Evolutionary conservation across 2,888 invertebrate species (phyloP), one percentile per base, ranked within the genome.

Genomic region (Xestia rhomboidea): DNA sequence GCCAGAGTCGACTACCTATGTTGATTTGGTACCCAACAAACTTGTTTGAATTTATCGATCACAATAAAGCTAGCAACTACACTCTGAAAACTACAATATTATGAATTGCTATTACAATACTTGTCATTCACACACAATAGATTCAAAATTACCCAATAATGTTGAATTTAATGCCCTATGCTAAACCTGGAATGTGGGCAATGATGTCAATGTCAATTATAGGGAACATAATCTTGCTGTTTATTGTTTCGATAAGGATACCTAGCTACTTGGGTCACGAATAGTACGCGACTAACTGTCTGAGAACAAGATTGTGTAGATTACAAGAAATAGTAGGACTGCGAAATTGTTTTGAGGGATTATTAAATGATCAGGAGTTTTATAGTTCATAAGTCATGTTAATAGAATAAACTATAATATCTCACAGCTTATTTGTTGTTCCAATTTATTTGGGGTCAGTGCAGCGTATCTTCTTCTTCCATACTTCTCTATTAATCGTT

Each of bases 161-260:
- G 18, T 18, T 6, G 54, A 75, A 85, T 57, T 64, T 64, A 51
- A 44, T 64, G 63, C 68, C 51, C 11, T 64, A 68, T 64, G 63
- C 11, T 51, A 68, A 68, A 46, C 18, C 13, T 46, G 71, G 79
- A 84, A 87, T 87, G 84, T 84, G n/a, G 41, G 46, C n/a, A 72
- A 75, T 8, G n/a, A 34, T 79, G 84, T 84, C 87, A 83, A 77
- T 77, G 86, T 83, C 83, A 86, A 38, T 83, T 73, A 66, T 62
- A 41, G 30, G 15, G 62, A 68, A 72, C 54, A 77, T 41, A 86
- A 68, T 86, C 70, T 68, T n/a, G 21, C 11, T 68, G 73, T 77
- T 72, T 83, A 83, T 77, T 71, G 34, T 66, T 15, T 13, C 34
- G 84, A 77, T 86, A 86, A 77, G 49, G 63, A 64, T 77, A 83